Conservation (phyloP, 2,113 vertebrate genomes). For the Dunckerocampus dactyliophorus region DNA sequence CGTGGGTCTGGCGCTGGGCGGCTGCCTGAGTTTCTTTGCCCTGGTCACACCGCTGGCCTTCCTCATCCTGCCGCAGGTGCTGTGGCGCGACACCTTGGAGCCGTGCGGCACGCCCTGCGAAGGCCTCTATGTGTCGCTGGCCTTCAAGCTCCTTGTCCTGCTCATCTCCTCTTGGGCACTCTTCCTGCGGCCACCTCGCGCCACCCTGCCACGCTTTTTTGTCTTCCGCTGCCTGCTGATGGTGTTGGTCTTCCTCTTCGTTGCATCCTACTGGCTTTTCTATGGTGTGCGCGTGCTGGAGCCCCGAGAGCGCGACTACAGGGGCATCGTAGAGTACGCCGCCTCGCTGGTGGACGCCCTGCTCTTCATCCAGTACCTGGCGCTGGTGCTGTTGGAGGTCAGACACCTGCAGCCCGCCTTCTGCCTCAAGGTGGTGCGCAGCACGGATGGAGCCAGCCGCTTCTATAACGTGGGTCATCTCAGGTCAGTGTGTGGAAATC, state of each 20-base stretch:
- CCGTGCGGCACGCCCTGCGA: constrained; percentile 87
- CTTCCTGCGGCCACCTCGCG: constrained; percentile 85
- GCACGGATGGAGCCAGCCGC: constrained; percentile 83
- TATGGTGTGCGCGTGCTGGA: constrained; percentile 87
- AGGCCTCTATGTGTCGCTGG: constrained; percentile 89
- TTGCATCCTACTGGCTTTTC: constrained; percentile 90
- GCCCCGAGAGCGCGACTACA: constrained; percentile 78
- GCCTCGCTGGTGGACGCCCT: constrained; percentile 87
- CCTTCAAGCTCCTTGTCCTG: constrained; percentile 91
- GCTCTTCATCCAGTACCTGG: constrained; percentile 90
- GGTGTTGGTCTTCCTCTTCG: constrained; percentile 86
- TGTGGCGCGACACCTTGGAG: constrained; percentile 83
- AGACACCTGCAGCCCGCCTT: constrained; percentile 89
- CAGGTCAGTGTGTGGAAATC: constrained; percentile 68
- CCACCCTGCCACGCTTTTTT: constrained; percentile 83
- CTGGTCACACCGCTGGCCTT: constrained; percentile 86
- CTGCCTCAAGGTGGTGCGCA: constrained; percentile 88
- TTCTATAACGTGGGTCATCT: constrained; percentile 92
- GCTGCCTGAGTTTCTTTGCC: constrained; percentile 81
- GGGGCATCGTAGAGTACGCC: constrained; percentile 86
- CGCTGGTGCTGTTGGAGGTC: constrained; percentile 86
- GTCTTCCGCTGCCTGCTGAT: constrained; percentile 86
- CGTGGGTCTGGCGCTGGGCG: constrained; percentile 75
- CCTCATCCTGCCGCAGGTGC: constrained; percentile 84
- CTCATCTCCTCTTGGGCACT: constrained; percentile 90